Percentiles rank a stretch among this genome's conserved stretches.
Evolutionary conservation across 2,888 invertebrate genomes (phyloP).

Genomic region (Folsomia candida): DNA sequence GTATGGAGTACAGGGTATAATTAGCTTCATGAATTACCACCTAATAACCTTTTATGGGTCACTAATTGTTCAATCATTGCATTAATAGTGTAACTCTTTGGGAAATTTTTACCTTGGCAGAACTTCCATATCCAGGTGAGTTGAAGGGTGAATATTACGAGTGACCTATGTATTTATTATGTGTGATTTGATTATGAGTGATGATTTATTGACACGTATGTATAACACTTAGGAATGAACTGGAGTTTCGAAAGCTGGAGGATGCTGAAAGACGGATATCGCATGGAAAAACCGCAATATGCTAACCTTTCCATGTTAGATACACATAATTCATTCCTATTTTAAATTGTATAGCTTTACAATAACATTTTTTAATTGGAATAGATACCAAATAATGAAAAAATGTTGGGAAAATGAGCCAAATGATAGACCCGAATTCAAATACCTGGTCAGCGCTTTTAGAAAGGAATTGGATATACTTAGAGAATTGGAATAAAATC

Average conservation of each 20-base stretch:
- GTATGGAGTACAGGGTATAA: conserved; percentile 35
- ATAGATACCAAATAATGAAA: conserved; percentile 29
- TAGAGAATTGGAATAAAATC: no score
- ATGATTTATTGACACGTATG: no score
- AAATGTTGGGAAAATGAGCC: conserved; percentile 29
- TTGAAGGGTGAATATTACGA: no score
- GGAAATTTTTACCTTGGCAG: conserved; percentile 37
- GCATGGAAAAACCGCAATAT: conserved; percentile 33
- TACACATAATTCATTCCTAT: neutral
- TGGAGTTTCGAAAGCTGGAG: conserved; percentile 35
- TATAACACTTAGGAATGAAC: no score
- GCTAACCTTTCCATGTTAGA: conserved; percentile 29
- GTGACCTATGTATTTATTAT: no score
- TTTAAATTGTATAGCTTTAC: neutral
- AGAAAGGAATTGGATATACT: conserved; percentile 6
- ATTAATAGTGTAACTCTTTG: conserved; percentile 23
- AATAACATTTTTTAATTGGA: neutral
- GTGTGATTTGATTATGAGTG: no score
- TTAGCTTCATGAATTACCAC: no score
- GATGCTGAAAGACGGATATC: conserved; percentile 31
- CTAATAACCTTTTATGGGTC: no score
- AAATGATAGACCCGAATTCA: conserved; percentile 25
- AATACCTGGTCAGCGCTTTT: conserved; percentile 5
- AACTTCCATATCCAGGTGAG: conserved; percentile 36
- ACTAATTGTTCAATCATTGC: no score